A percentile compares a stretch with the other conserved stretches of the same genome.
Evolutionary conservation across 2,797 vertebrate species (phyloP).

Genomic region (Jordanella pulchra): DNA sequence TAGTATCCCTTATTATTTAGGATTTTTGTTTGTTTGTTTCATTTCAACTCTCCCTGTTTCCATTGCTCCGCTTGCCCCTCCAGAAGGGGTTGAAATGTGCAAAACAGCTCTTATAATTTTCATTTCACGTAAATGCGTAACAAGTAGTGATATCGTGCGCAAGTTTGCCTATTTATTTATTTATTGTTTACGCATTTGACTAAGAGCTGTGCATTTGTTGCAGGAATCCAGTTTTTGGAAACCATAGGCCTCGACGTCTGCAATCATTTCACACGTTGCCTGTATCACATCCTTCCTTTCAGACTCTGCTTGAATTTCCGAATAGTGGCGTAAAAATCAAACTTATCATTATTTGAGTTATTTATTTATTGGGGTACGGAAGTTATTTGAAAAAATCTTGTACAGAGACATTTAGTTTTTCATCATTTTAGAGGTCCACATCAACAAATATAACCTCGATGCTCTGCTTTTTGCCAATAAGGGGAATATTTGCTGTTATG

Average conservation of each 20-base stretch:
- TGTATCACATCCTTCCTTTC: slow-evolving; percentile 6
- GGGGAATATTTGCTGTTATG: not conserved
- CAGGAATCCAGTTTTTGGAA: not conserved
- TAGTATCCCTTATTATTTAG: not conserved
- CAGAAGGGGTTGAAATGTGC: not conserved
- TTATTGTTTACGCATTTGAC: not conserved
- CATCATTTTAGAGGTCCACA: not conserved
- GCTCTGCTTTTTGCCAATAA: not conserved
- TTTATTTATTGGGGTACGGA: not conserved
- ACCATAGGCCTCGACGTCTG: not conserved
- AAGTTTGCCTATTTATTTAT: slow-evolving; percentile 3
- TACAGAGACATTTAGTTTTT: not conserved
- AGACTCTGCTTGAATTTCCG: not conserved
- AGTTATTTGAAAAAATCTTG: not conserved
- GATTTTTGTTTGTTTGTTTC: not conserved
- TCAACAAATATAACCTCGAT: not conserved
- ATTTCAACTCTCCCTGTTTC: not conserved
- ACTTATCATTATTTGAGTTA: not conserved
- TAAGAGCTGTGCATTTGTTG: slow-evolving; percentile 3
- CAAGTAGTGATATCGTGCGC: not conserved
- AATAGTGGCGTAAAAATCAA: slow-evolving; percentile 8
- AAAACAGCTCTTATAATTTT: not conserved
- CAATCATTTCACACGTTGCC: slow-evolving; percentile 10
- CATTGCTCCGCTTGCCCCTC: not conserved
- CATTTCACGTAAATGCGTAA: not conserved